Percentiles rank a stretch among this genome's conserved stretches.
Conservation (phyloP, 1,140 invertebrate species). For the Euschistus heros region DNA sequence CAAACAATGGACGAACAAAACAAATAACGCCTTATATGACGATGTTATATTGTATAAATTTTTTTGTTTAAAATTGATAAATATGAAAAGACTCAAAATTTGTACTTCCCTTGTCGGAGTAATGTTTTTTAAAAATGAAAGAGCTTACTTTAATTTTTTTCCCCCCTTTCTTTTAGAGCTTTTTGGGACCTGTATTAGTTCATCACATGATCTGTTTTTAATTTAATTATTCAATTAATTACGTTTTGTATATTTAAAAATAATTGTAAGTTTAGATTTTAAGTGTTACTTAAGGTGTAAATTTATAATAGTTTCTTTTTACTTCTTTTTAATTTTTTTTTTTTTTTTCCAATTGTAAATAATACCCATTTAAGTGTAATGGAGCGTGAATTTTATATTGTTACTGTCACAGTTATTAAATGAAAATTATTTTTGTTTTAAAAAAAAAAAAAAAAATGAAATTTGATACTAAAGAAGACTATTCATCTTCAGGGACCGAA, state of each 20-base stretch:
- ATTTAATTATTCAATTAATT: background rate
- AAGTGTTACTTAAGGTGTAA: background rate
- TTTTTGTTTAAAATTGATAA: slow-evolving; percentile 1
- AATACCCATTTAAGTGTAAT: slow-evolving; percentile 2
- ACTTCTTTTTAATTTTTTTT: background rate
- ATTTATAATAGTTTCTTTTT: slow-evolving; percentile 1
- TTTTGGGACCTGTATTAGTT: slow-evolving; percentile 2
- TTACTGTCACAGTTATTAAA: background rate
- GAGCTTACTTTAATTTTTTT: slow-evolving; percentile 1
- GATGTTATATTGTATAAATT: slow-evolving; percentile 9
- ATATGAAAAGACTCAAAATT: slow-evolving; percentile 11
- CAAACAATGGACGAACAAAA: slow-evolving; percentile 8
- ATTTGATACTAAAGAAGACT: no score
- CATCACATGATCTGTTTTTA: slow-evolving; percentile 6
- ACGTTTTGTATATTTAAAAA: slow-evolving; percentile 2
- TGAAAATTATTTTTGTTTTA: background rate
- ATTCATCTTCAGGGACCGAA: no score
- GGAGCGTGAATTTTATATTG: slow-evolving; percentile 12
- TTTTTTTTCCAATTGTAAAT: slow-evolving; percentile 6
- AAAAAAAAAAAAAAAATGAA: no score
- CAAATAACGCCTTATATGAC: slow-evolving; percentile 6
- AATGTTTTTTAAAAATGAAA: background rate
- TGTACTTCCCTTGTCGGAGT: background rate
- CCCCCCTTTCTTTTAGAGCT: background rate
- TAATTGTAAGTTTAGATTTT: background rate